A percentile compares a stretch with the other conserved stretches of the same genome.
Evolutionary conservation across 1,140 invertebrate species (phyloP).

Genomic region (Drosophila arawakana): DNA sequence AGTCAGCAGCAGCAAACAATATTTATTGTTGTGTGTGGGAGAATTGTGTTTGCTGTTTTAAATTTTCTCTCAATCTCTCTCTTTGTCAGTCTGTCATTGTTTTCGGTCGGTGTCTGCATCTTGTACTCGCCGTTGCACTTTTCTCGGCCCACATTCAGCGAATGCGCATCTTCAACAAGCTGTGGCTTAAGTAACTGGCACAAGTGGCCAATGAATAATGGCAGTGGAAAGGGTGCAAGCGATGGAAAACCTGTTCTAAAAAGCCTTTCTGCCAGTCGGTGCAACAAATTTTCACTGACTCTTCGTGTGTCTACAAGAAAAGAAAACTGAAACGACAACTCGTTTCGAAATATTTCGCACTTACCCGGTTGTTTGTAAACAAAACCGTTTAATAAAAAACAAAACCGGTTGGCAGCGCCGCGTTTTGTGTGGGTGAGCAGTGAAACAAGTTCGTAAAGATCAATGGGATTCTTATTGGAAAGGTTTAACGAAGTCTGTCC

Average conservation of each 20-base stretch:
- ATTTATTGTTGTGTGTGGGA: slow-evolving; percentile 30
- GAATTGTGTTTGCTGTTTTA: slow-evolving; percentile 21
- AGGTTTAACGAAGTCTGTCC: not conserved
- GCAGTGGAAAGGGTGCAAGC: slow-evolving; percentile 9
- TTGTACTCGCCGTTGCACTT: slow-evolving; percentile 31
- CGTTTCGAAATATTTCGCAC: slow-evolving; percentile 53
- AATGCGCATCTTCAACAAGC: slow-evolving; percentile 25
- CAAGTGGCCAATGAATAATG: slow-evolving; percentile 38
- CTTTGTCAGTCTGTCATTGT: not conserved
- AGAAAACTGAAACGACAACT: slow-evolving; percentile 48
- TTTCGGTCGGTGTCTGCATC: slow-evolving; percentile 2
- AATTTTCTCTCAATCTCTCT: slow-evolving; percentile 4
- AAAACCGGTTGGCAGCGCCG: slow-evolving; percentile 60
- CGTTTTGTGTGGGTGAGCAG: slow-evolving; percentile 25
- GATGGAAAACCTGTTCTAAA: slow-evolving; percentile 58
- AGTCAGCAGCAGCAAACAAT: slow-evolving; percentile 46
- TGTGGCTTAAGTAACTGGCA: slow-evolving; percentile 45
- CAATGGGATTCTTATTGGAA: slow-evolving; percentile 26
- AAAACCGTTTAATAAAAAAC: slow-evolving; percentile 22
- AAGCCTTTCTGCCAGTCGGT: slow-evolving; percentile 20
- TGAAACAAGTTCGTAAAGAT: slow-evolving; percentile 21
- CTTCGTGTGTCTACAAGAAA: slow-evolving; percentile 5
- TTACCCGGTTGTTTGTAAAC: slow-evolving; percentile 73
- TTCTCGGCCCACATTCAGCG: slow-evolving; percentile 34
- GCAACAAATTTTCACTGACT: slow-evolving; percentile 22